Evolutionary conservation across 2,113 vertebrate species (phyloP).

Genomic region (Microtus pennsylvanicus): DNA sequence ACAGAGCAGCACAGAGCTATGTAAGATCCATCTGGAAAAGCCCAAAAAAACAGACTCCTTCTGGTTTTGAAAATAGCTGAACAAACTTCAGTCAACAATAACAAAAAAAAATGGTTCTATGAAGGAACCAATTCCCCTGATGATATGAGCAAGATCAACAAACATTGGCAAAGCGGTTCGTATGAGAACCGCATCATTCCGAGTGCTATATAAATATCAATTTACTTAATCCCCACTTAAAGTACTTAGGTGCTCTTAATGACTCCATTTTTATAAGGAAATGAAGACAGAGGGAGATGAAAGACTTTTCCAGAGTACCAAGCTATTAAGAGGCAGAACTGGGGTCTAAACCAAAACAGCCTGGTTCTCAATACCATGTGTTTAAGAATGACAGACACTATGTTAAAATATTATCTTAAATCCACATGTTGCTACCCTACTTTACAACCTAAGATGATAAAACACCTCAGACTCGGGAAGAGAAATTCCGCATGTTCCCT

Average conservation of each 20-base stretch:
- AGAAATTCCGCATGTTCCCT: neutral
- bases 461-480: neutral
- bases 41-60: neutral
- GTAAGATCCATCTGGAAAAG: neutral
- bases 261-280: conserved; percentile 35
- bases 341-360: neutral
- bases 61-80: neutral
- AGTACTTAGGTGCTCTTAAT: neutral
- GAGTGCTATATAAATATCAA: neutral
- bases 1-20: neutral
- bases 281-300: neutral
- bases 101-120: neutral
- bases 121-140: conserved; percentile 8
- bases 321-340: neutral
- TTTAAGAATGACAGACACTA: neutral
- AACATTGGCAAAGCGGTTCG: conserved; percentile 30
- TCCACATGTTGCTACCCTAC: neutral
- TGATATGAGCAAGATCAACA: neutral
- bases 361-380: neutral
- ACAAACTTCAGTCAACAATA: conserved; percentile 7
- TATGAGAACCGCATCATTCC: neutral
- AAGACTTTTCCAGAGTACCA: neutral
- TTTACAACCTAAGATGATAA: neutral
- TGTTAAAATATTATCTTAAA: neutral
- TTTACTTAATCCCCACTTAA: neutral